phyloP scores from a whole-genome alignment of 2,888 invertebrate species.

The Brenthis hecate region DNA sequence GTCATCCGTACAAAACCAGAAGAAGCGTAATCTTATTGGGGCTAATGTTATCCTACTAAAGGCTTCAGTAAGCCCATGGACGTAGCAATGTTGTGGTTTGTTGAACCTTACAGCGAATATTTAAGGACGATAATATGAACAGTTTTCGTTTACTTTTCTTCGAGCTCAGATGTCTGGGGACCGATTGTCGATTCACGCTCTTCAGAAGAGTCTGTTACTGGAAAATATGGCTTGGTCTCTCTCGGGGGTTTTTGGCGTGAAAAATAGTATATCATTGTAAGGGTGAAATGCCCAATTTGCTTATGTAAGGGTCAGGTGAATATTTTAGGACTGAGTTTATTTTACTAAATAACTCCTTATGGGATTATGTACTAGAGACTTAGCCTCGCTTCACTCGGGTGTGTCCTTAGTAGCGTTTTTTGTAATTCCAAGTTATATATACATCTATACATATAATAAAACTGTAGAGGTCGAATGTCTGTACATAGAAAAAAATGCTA shows the following conservation, averaged over 20 bases:
- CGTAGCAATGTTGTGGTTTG: background rate
- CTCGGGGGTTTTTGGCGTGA: constrained; percentile 36
- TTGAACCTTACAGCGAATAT: background rate
- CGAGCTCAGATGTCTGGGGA: constrained; percentile 34
- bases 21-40: background rate
- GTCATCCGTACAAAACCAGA: background rate
- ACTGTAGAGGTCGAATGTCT: too few relatives aligned
- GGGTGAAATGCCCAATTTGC: constrained; percentile 35
- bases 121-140: constrained; percentile 14
- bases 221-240: constrained; percentile 36
- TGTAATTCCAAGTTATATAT: too few relatives aligned
- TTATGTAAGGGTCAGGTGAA: constrained; percentile 29
- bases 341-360: constrained; percentile 17
- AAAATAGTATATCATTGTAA: constrained; percentile 38
- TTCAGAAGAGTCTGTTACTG: constrained; percentile 28
- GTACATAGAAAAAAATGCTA: too few relatives aligned
- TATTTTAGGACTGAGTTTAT: constrained; percentile 26
- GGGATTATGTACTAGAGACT: constrained; percentile 3
- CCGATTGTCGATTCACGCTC: constrained; percentile 33
- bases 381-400: too few relatives aligned
- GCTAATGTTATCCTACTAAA: background rate
- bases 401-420: too few relatives aligned
- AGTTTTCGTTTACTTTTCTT: constrained; percentile 18
- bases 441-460: too few relatives aligned
- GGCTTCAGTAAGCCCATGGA: background rate